A percentile compares a stretch with the other conserved stretches of the same genome.
Conservation (phyloP, 1,140 invertebrate species). For the Atta texana region DNA sequence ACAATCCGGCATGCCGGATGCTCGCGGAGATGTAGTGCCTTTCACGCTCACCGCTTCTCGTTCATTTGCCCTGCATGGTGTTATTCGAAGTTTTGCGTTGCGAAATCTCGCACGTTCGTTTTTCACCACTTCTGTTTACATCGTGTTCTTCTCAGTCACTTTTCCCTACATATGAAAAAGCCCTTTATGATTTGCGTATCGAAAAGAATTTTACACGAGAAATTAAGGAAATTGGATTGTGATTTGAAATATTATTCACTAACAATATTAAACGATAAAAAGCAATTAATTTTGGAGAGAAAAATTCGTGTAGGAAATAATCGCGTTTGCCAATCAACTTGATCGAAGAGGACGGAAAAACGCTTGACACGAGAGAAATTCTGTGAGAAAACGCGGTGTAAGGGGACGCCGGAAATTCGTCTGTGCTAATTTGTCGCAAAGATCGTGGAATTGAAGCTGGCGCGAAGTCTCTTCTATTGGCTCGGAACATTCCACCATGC, state of each 20-base stretch:
- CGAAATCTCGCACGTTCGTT: constrained; percentile 10
- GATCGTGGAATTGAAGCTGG: constrained; percentile 81
- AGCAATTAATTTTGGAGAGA: constrained; percentile 2
- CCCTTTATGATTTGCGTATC: background rate
- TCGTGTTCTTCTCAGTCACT: background rate
- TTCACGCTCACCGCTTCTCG: constrained; percentile 40
- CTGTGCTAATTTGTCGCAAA: constrained; percentile 82
- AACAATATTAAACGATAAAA: background rate
- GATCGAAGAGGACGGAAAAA: constrained; percentile 53
- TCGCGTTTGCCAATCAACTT: constrained; percentile 59
- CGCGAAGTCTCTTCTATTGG: constrained; percentile 81
- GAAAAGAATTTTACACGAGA: background rate
- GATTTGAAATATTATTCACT: background rate
- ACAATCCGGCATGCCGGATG: constrained; percentile 48
- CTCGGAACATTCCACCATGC: constrained; percentile 75
- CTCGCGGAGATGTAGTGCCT: constrained; percentile 54
- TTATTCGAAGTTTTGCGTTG: constrained; percentile 47
- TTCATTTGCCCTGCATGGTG: constrained; percentile 22
- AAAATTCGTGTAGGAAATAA: constrained; percentile 18
- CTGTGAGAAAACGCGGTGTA: constrained; percentile 40
- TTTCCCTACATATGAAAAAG: background rate
- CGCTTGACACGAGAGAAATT: constrained; percentile 57
- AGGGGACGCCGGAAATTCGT: constrained; percentile 79
- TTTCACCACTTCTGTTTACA: constrained; percentile 43
- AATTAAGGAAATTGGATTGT: background rate